A percentile compares a stretch with the other conserved stretches of the same genome.
These are phyloP conservation scores for Drosophila neonasuta DNA, from an alignment of 2,888 invertebrate genomes.

Conservation along the genomic window DNA sequence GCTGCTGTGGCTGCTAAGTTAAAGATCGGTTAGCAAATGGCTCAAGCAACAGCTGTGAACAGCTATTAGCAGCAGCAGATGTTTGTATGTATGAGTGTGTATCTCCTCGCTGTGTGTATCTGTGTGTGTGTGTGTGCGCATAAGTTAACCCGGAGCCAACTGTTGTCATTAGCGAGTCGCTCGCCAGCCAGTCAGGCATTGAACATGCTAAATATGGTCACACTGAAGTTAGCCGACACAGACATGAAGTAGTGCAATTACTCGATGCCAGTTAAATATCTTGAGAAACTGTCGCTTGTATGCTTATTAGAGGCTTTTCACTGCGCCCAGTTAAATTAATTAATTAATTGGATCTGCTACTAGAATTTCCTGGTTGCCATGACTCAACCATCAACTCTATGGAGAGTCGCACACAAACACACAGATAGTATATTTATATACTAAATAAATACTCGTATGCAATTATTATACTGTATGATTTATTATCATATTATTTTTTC, in stretches of 20 bases:
- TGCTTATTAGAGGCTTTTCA: constrained; percentile 59
- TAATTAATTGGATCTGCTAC: constrained; percentile 25
- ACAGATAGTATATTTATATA: too few relatives aligned
- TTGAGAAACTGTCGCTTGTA: constrained; percentile 60
- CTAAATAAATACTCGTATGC: constrained; percentile 1
- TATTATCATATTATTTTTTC: constrained; percentile 8
- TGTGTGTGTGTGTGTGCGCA: constrained; percentile 8
- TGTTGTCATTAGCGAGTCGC: constrained; percentile 66
- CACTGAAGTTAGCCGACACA: constrained; percentile 74
- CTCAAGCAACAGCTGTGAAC: constrained; percentile 55
- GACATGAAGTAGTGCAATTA: constrained; percentile 54
- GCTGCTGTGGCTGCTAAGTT: constrained; percentile 33
- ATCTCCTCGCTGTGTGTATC: constrained; percentile 7
- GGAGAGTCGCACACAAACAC: background rate
- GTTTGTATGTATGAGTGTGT: constrained; percentile 17
- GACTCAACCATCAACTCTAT: constrained; percentile 6
- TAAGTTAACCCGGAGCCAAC: constrained; percentile 52
- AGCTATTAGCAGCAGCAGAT: constrained; percentile 53
- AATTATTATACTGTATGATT: constrained; percentile 10
- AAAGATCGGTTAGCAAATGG: constrained; percentile 46
- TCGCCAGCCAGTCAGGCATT: constrained; percentile 56
- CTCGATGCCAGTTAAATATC: constrained; percentile 35
- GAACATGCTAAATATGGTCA: constrained; percentile 74
- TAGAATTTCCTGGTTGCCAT: constrained; percentile 52
- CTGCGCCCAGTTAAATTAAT: constrained; percentile 51